These are phyloP conservation scores for Zele albiditarsus DNA, from an alignment of 2,888 invertebrate genomes.

Conservation along the genomic window DNA sequence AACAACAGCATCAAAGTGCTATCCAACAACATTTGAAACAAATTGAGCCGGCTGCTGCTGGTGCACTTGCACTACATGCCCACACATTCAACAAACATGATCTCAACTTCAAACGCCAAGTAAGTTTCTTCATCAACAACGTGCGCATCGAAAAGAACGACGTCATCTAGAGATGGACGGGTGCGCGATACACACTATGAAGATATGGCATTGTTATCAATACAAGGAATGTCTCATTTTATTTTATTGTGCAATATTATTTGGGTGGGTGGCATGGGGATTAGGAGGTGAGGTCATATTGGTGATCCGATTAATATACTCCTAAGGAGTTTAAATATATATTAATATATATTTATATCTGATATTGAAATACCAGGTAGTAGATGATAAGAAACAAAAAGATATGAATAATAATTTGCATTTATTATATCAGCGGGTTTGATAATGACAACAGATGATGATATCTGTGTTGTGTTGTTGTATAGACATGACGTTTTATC, in stretches of 20 bases:
- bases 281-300: not conserved
- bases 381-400: not conserved
- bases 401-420: not conserved
- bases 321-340: not conserved
- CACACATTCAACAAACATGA: slow-evolving; percentile 79
- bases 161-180: slow-evolving; percentile 58
- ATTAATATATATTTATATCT: not conserved
- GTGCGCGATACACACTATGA: slow-evolving; percentile 27
- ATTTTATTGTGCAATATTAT: not conserved
- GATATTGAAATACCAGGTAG: not conserved
- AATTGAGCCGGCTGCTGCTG: slow-evolving; percentile 68
- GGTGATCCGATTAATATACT: not conserved
- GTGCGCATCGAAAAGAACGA: slow-evolving; percentile 84
- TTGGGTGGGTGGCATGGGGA: not conserved
- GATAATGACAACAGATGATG: too few relatives aligned
- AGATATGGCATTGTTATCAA: slow-evolving; percentile 1
- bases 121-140: slow-evolving; percentile 89
- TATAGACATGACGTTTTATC: not conserved
- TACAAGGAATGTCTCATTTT: not conserved
- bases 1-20: slow-evolving; percentile 56
- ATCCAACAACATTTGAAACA: slow-evolving; percentile 63
- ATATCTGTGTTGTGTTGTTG: not conserved
- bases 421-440: not conserved
- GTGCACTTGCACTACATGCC: slow-evolving; percentile 70
- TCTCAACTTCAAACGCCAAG: slow-evolving; percentile 85